Evolutionary conservation across 1,140 invertebrate genomes (phyloP).

Genomic region (Brachionus plicatilis): DNA sequence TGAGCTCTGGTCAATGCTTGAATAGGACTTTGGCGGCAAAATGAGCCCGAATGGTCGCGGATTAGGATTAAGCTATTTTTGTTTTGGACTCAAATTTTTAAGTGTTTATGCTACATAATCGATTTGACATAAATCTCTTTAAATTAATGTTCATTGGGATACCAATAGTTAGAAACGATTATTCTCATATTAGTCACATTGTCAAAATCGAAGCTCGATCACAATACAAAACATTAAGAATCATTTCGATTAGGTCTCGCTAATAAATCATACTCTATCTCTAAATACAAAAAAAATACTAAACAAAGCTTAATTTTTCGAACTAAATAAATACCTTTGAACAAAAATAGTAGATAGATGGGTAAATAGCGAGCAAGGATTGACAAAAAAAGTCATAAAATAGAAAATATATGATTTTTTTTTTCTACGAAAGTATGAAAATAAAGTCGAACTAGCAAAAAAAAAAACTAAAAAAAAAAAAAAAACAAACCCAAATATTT

Average conservation of each 20-base stretch:
- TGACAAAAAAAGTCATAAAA: constrained; percentile 34
- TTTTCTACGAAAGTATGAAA: not conserved
- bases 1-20: not conserved
- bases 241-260: constrained; percentile 12
- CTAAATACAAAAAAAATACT: not conserved
- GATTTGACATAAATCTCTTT: not conserved
- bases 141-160: not conserved
- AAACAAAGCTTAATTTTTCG: not conserved
- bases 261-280: not conserved
- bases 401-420: constrained; percentile 16
- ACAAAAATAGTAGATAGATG: constrained; percentile 13
- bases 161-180: not conserved
- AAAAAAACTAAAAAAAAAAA: not conserved
- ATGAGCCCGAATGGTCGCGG: not conserved
- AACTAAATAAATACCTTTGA: constrained; percentile 25
- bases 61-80: constrained; percentile 8
- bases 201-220: not conserved
- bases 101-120: not conserved
- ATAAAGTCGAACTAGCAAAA: not conserved
- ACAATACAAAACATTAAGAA: constrained; percentile 11
- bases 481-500: not conserved
- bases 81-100: not conserved
- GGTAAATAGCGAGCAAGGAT: not conserved
- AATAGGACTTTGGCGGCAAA: not conserved
- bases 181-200: not conserved